Evolutionary conservation across 1,140 invertebrate species (phyloP).

Genomic region (Sitobion miscanthi): DNA sequence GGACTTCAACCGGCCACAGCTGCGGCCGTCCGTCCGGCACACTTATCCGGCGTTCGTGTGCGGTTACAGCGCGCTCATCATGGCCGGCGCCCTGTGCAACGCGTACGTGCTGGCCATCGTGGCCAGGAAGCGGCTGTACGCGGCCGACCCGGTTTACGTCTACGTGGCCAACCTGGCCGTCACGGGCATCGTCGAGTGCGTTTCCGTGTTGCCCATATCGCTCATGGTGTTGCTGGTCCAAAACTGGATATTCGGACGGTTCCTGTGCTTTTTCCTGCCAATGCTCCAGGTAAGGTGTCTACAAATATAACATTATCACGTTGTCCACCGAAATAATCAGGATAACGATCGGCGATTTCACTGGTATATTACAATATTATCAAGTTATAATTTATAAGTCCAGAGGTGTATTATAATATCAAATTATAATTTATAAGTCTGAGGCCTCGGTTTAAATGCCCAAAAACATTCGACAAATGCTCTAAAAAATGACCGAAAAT

Average conservation of each 20-base stretch:
- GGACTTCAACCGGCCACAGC: conserved; percentile 64
- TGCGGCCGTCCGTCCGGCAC: conserved; percentile 64
- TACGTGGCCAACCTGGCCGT: conserved; percentile 74
- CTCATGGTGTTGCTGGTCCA: conserved; percentile 73
- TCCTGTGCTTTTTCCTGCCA: conserved; percentile 77
- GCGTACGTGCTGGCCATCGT: conserved; percentile 69
- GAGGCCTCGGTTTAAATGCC: no score
- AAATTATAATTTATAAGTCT: no score
- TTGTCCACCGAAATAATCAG: no score
- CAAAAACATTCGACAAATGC: no score
- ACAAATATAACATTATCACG: no score
- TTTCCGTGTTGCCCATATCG: conserved; percentile 72
- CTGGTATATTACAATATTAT: no score
- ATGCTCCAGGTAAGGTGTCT: conserved; percentile 72
- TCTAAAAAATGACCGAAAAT: no score
- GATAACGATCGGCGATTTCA: no score
- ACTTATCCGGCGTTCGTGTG: conserved; percentile 72
- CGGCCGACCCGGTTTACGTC: conserved; percentile 69
- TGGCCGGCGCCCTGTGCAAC: conserved; percentile 69
- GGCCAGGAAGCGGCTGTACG: conserved; percentile 68
- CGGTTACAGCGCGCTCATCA: conserved; percentile 69
- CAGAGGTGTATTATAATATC: no score
- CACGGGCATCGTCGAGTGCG: conserved; percentile 73
- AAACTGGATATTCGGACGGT: conserved; percentile 78
- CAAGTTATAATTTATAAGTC: no score